Evolutionary conservation across 2,888 invertebrate genomes (phyloP).

Genomic region (Tanytarsus gracilentus): DNA sequence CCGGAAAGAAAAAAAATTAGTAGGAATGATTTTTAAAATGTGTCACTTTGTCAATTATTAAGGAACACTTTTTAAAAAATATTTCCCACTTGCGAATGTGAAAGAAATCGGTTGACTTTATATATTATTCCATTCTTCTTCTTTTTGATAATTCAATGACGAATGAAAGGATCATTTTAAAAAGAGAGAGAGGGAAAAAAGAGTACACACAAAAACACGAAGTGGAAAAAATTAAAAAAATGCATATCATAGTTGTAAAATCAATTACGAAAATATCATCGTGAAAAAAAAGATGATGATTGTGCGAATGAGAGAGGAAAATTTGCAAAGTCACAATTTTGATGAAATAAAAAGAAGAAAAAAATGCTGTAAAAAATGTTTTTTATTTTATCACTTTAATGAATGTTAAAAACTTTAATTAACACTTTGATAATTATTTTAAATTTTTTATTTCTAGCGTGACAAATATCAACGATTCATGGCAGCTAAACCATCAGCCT

Average conservation of each 20-base stretch:
- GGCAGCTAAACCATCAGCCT: slow-evolving; percentile 22
- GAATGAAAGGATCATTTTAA: not conserved
- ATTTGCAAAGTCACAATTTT: slow-evolving; percentile 59
- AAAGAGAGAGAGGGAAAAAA: no score
- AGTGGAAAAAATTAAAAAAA: slow-evolving; percentile 52
- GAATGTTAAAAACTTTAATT: not conserved
- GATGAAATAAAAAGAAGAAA: slow-evolving; percentile 59
- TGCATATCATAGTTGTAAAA: slow-evolving; percentile 90
- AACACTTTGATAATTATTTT: not conserved
- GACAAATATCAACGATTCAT: slow-evolving; percentile 22
- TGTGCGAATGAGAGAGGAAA: slow-evolving; percentile 13
- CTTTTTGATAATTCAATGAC: not conserved
- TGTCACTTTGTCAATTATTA: no score
- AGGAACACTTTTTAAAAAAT: no score
- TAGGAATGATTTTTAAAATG: no score
- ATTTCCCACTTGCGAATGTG: no score
- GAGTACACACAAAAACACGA: not conserved
- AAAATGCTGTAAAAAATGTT: slow-evolving; percentile 39
- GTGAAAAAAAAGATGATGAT: slow-evolving; percentile 1
- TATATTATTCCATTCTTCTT: not conserved
- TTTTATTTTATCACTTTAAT: slow-evolving; percentile 11
- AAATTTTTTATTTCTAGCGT: slow-evolving; percentile 10
- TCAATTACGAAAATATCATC: slow-evolving; percentile 36
- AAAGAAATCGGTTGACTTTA: not conserved
- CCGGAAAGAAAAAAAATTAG: no score